Evolutionary conservation across 2,797 vertebrate species (phyloP), one percentile per base, ranked within the genome.

Genomic region (Eulemur albifrons): DNA sequence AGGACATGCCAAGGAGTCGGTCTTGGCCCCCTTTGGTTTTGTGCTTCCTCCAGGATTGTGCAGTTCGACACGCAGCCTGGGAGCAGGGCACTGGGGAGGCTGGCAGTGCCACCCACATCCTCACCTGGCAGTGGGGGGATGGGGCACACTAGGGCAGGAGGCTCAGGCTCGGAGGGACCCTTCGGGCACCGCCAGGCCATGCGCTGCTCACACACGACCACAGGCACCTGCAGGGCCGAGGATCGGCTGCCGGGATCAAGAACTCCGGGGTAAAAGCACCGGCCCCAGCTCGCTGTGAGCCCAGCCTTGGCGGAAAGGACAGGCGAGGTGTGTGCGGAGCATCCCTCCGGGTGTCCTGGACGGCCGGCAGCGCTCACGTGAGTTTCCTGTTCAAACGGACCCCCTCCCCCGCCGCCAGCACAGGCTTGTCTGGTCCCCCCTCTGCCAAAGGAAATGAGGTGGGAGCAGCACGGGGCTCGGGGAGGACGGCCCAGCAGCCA

Each of bases 351-450:
- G 20, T 23, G 54, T 23, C 3, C 79, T 52, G 20, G 65, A 52
- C 38, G 50, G 79, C 38, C 38, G 61, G 79, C 38, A 23, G 61
- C 20, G 7, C 72, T 90, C 20, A 35, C 0, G 70, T 25, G 63
- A 25, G 90, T 38, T 93, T 91, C 89, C 81, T 63, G 76, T 85
- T 50, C 57, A 59, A 59, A 77, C 13, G 54, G 77, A 54, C 35
- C 92, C 72, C 43, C 23, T 83, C 95, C 40, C 35, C 92, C 72
- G 70, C 43, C 18, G 86, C 95, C 40, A 32, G 5, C 70, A 77
- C 87, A 52, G 61, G 23, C 27, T 43, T 17, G 88, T 40, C 79
- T 61, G 18, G 57, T 54, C n/a, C 73, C 45, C 65, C 43, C 43
- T 43, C 43, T 9, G 43, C 43, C 43, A 43, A 43, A 43, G 43